phyloP scores from a whole-genome alignment of 2,888 invertebrate genomes.

The Diadegma fenestrale region DNA sequence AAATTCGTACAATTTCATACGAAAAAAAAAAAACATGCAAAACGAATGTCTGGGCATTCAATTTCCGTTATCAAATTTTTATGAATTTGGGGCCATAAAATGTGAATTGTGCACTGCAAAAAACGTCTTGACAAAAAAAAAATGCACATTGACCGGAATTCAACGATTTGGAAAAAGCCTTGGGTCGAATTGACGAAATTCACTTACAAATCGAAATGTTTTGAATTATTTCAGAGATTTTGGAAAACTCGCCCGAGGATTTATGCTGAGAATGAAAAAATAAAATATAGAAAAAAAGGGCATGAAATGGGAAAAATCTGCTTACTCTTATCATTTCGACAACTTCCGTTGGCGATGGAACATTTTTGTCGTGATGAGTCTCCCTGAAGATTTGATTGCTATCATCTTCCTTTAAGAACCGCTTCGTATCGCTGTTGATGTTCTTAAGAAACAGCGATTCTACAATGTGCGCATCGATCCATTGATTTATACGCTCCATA shows the following conservation, averaged over 20 bases:
- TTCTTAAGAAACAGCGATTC: constrained; percentile 79
- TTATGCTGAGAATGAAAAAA: too few relatives aligned
- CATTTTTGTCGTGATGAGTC: constrained; percentile 74
- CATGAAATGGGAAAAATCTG: constrained; percentile 1
- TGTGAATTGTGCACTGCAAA: too few relatives aligned
- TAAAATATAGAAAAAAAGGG: neutral
- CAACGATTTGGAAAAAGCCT: too few relatives aligned
- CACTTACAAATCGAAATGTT: too few relatives aligned
- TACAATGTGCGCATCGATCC: constrained; percentile 86
- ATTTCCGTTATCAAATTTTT: too few relatives aligned
- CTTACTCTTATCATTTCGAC: constrained; percentile 78
- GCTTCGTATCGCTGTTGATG: constrained; percentile 71
- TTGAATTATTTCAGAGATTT: too few relatives aligned
- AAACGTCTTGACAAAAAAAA: too few relatives aligned
- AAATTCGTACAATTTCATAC: neutral
- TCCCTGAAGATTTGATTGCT: constrained; percentile 58
- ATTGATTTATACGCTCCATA: constrained; percentile 86
- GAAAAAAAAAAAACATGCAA: neutral
- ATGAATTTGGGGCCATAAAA: too few relatives aligned
- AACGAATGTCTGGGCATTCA: too few relatives aligned
- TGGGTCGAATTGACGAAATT: too few relatives aligned
- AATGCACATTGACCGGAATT: too few relatives aligned
- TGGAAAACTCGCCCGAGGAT: too few relatives aligned
- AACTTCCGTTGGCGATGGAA: constrained; percentile 76
- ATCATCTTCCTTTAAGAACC: constrained; percentile 31